Evolutionary conservation across 2,888 invertebrate species (phyloP).

Genomic region (Temnothorax ravouxi): DNA sequence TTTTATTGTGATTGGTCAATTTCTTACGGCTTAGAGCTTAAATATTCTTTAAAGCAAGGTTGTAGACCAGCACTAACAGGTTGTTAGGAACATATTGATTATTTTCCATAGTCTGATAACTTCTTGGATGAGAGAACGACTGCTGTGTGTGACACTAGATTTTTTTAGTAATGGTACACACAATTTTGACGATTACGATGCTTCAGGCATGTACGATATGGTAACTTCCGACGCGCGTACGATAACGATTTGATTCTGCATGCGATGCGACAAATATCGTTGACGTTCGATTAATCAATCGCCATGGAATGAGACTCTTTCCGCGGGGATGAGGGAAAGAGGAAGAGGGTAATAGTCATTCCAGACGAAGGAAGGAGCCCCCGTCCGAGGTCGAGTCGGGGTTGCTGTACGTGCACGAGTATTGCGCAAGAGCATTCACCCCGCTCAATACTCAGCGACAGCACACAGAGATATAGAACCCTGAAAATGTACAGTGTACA

Average conservation of each 20-base stretch:
- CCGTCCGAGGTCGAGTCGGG: constrained; percentile 73
- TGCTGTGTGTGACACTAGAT: background rate
- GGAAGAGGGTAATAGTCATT: constrained; percentile 55
- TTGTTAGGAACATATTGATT: background rate
- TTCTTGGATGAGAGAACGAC: background rate
- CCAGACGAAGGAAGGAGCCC: constrained; percentile 70
- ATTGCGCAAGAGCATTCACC: constrained; percentile 86
- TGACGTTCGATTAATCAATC: constrained; percentile 72
- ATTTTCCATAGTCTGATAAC: constrained; percentile 4
- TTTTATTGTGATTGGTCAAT: too few species aligned
- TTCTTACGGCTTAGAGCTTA: too few species aligned
- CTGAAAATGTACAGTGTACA: constrained; percentile 48
- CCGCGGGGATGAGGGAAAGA: background rate
- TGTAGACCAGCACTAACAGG: too few species aligned
- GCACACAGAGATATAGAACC: constrained; percentile 57
- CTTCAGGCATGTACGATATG: background rate
- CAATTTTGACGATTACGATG: constrained; percentile 1
- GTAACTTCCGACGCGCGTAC: background rate
- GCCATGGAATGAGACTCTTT: constrained; percentile 40
- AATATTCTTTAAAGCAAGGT: too few species aligned
- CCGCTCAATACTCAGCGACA: constrained; percentile 84
- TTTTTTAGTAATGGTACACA: background rate
- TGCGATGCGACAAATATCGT: constrained; percentile 48
- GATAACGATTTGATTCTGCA: constrained; percentile 34
- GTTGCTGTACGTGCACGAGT: constrained; percentile 77